Evolutionary conservation across 2,797 vertebrate genomes (phyloP).

Genomic region (Octomys mimax): DNA sequence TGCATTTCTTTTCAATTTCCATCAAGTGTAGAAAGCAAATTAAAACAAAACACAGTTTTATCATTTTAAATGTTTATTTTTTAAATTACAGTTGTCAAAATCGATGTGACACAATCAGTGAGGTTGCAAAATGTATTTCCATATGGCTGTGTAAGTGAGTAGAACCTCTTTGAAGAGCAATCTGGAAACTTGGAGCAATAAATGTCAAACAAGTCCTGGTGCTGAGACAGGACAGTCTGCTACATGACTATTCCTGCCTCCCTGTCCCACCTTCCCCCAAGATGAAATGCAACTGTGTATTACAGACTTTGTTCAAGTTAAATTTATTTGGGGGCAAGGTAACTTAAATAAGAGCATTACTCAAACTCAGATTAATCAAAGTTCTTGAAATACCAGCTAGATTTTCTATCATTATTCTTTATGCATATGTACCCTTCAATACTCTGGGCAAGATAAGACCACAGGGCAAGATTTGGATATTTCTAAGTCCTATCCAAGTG

Average conservation of each 20-base stretch:
- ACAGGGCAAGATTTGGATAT: background rate
- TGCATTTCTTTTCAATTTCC: background rate
- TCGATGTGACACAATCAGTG: background rate
- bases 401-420: background rate
- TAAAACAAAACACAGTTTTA: background rate
- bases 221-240: background rate
- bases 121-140: background rate
- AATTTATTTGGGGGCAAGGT: background rate
- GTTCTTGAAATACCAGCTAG: background rate
- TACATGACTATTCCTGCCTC: background rate
- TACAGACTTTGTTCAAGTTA: background rate
- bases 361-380: constrained; percentile 11
- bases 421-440: background rate
- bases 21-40: background rate
- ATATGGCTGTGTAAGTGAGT: background rate
- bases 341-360: background rate
- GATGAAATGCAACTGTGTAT: background rate
- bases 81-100: background rate
- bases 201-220: background rate
- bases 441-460: background rate
- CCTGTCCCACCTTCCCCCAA: background rate
- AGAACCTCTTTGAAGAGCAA: background rate
- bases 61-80: background rate
- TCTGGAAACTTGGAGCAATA: background rate
- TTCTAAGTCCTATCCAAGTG: background rate